Percentiles rank a stretch among this genome's conserved stretches.
Evolutionary conservation across 2,797 vertebrate species (phyloP).

Genomic region (Sorex maritimensis): DNA sequence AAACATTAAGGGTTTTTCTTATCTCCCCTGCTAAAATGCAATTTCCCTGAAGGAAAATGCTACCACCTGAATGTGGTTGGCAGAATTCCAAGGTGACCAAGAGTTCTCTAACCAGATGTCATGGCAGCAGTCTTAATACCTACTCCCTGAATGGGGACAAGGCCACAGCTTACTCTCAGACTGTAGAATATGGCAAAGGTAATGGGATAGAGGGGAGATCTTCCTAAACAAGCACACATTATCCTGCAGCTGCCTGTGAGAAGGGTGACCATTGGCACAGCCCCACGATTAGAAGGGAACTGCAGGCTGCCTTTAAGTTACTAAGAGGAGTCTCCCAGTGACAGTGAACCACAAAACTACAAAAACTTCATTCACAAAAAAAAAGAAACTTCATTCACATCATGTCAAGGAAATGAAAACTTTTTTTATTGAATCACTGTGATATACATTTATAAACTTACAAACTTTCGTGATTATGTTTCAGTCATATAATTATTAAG

Average conservation of each 20-base stretch:
- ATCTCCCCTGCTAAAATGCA: not conserved
- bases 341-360: not conserved
- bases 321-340: not conserved
- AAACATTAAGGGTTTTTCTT: not conserved
- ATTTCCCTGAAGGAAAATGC: not conserved
- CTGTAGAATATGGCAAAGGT: not conserved
- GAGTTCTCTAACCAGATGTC: not conserved
- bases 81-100: not conserved
- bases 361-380: not conserved
- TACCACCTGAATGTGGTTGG: not conserved
- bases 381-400: not conserved
- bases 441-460: too few relatives aligned
- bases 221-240: not conserved
- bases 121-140: not conserved
- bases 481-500: too few relatives aligned
- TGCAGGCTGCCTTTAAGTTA: not conserved
- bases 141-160: not conserved
- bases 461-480: too few relatives aligned
- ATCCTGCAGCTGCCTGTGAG: not conserved
- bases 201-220: not conserved
- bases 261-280: not conserved
- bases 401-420: not conserved
- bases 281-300: not conserved
- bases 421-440: too few relatives aligned
- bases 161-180: not conserved